phyloP scores from a whole-genome alignment of 2,113 vertebrate genomes.

The Austrofundulus limnaeus region DNA sequence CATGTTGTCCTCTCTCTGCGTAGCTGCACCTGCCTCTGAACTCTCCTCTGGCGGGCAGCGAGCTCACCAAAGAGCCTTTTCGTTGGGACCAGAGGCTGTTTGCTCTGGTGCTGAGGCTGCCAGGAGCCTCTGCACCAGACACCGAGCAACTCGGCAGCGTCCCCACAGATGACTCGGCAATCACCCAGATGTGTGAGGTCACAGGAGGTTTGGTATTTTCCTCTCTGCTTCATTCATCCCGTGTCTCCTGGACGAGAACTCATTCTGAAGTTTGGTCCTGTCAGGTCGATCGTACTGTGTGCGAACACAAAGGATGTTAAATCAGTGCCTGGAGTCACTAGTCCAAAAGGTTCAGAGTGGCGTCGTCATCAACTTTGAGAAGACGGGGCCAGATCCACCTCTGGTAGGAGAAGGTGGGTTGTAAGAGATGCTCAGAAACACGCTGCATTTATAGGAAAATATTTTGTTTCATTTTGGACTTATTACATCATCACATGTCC shows the following conservation, averaged over 20 bases:
- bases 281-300: constrained; percentile 95
- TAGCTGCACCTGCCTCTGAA: constrained; percentile 79
- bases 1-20: background rate
- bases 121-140: constrained; percentile 89
- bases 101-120: constrained; percentile 92
- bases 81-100: constrained; percentile 99
- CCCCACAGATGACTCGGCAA: constrained; percentile 93
- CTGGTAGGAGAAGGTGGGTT: constrained; percentile 70
- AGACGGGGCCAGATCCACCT: constrained; percentile 91
- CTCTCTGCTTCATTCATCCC: background rate
- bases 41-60: constrained; percentile 96
- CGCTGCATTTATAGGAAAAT: too few species aligned
- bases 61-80: constrained; percentile 98
- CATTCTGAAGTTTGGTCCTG: background rate
- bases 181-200: constrained; percentile 99
- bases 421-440: too few species aligned
- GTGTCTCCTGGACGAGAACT: background rate
- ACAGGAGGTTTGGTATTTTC: constrained; percentile 86
- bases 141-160: constrained; percentile 94
- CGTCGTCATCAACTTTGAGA: constrained; percentile 97
- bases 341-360: constrained; percentile 97
- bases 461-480: too few species aligned
- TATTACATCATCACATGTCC: too few species aligned
- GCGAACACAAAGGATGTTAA: constrained; percentile 94
- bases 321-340: constrained; percentile 96